Evolutionary conservation across 1,140 invertebrate genomes (phyloP).

Genomic region (Drosophila nigromelanica): DNA sequence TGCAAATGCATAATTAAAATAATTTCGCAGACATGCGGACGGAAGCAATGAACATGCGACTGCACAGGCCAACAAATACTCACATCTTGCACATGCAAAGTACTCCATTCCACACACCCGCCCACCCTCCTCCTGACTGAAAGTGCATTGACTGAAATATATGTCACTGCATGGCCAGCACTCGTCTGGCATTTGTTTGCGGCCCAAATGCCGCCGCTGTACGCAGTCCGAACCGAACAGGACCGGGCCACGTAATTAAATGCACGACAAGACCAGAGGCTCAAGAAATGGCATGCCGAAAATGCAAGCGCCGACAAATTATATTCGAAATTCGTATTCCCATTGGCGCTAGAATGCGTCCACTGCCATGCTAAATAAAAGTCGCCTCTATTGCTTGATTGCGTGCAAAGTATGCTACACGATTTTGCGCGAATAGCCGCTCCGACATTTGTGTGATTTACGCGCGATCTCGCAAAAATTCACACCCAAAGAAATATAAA

Average conservation of each 20-base stretch:
- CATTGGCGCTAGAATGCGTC: neutral
- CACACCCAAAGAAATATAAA: constrained; percentile 12
- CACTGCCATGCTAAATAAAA: constrained; percentile 41
- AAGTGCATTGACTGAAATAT: constrained; percentile 55
- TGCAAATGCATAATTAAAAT: constrained; percentile 70
- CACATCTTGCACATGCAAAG: constrained; percentile 18
- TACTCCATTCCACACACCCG: too few species aligned
- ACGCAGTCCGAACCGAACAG: neutral
- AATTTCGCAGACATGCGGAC: constrained; percentile 51
- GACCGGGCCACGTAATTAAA: constrained; percentile 57
- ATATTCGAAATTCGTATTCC: constrained; percentile 33
- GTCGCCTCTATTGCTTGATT: constrained; percentile 47
- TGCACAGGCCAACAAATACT: constrained; percentile 14
- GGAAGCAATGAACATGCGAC: constrained; percentile 56
- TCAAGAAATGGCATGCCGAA: constrained; percentile 46
- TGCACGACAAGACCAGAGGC: constrained; percentile 33
- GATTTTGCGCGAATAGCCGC: constrained; percentile 55
- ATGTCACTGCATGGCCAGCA: constrained; percentile 35
- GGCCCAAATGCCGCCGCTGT: constrained; percentile 7
- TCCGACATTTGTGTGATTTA: constrained; percentile 75
- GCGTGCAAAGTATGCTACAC: constrained; percentile 49
- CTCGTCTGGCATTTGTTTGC: constrained; percentile 6
- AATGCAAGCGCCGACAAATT: constrained; percentile 63
- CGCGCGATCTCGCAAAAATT: constrained; percentile 58
- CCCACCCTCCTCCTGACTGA: neutral